phyloP scores from a whole-genome alignment of 1,140 invertebrate genomes.

The Cheumatopsyche charites region DNA sequence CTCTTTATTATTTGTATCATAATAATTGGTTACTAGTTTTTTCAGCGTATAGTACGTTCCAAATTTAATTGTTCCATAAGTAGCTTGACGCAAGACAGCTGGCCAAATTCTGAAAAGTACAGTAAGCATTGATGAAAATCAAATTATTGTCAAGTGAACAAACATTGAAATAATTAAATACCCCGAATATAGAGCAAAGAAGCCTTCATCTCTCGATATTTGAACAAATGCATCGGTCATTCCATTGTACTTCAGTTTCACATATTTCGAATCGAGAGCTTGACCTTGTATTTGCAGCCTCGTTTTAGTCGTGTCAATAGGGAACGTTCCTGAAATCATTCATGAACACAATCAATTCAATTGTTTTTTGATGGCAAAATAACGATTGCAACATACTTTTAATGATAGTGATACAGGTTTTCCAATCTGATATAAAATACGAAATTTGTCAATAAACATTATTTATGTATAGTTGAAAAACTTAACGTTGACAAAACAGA shows the following conservation, averaged over 20 bases:
- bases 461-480: no score
- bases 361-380: no score
- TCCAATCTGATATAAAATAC: no score
- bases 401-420: no score
- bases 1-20: slow-evolving; percentile 67
- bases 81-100: slow-evolving; percentile 88
- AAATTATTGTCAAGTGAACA: background rate
- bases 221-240: slow-evolving; percentile 89
- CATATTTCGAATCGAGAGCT: slow-evolving; percentile 77
- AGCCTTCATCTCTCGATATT: slow-evolving; percentile 83
- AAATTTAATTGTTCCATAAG: slow-evolving; percentile 96
- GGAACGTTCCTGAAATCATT: slow-evolving; percentile 86
- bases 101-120: slow-evolving; percentile 79
- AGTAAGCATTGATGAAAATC: slow-evolving; percentile 15
- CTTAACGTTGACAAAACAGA: no score
- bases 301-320: slow-evolving; percentile 95
- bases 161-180: slow-evolving; percentile 53
- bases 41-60: slow-evolving; percentile 94
- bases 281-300: slow-evolving; percentile 95
- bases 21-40: slow-evolving; percentile 65
- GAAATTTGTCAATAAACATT: no score
- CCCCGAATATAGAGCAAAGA: slow-evolving; percentile 83
- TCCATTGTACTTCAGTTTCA: slow-evolving; percentile 82
- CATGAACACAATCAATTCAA: no score
- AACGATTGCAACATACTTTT: no score